Evolutionary conservation across 2,888 invertebrate species (phyloP).

Genomic region (Sylvicola cinctus): DNA sequence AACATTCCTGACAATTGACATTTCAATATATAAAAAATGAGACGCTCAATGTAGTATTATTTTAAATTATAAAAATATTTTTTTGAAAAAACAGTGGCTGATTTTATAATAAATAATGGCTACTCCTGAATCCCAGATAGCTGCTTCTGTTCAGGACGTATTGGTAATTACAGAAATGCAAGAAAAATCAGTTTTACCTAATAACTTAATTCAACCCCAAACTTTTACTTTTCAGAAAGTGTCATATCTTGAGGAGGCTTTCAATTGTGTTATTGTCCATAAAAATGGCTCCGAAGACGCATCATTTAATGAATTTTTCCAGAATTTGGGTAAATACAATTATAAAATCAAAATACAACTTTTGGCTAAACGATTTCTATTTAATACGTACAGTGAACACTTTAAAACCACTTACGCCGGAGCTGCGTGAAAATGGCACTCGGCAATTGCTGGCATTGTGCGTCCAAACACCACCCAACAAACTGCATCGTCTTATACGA

Average conservation of each 20-base stretch:
- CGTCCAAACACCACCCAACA: too few relatives aligned
- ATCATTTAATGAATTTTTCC: constrained; percentile 43
- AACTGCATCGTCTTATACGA: too few relatives aligned
- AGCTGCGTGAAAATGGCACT: constrained; percentile 53
- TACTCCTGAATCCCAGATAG: not conserved
- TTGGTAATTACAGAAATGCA: not conserved
- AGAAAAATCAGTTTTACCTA: not conserved
- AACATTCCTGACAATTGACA: too few relatives aligned
- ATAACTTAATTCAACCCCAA: not conserved
- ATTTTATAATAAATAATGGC: not conserved
- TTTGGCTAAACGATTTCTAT: not conserved
- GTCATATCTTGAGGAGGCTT: constrained; percentile 72
- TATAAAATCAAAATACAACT: not conserved
- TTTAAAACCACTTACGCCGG: constrained; percentile 43
- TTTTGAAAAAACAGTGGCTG: too few relatives aligned
- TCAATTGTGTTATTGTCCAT: constrained; percentile 70
- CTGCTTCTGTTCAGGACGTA: not conserved
- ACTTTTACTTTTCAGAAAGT: constrained; percentile 34
- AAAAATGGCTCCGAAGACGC: constrained; percentile 47
- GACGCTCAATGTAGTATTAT: too few relatives aligned
- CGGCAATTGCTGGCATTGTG: constrained; percentile 25
- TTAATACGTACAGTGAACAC: constrained; percentile 27
- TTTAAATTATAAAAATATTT: too few relatives aligned
- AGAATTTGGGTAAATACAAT: constrained; percentile 30
- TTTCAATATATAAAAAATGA: too few relatives aligned